These are phyloP conservation scores for Prionailurus bengalensis DNA, from an alignment of 2,113 vertebrate species.

Conservation along the genomic window DNA sequence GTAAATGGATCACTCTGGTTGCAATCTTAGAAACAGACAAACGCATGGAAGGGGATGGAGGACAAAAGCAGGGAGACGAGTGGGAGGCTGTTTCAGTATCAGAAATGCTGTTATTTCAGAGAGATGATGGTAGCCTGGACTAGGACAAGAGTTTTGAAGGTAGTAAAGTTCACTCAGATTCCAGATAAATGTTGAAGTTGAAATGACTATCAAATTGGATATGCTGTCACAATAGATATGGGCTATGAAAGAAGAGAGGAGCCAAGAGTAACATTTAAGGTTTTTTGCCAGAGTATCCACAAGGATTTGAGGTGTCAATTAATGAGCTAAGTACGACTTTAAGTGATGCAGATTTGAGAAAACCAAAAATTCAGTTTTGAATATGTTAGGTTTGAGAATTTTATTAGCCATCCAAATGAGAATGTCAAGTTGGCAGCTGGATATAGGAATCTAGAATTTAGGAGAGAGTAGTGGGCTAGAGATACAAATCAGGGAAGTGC, in stretches of 20 bases:
- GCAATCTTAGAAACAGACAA: constrained; percentile 23
- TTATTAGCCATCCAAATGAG: not conserved
- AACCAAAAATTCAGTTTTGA: constrained; percentile 38
- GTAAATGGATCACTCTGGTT: constrained; percentile 17
- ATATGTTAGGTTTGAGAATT: constrained; percentile 32
- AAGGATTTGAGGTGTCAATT: not conserved
- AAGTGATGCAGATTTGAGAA: not conserved
- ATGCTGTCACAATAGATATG: not conserved
- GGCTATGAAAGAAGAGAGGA: not conserved
- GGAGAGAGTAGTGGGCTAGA: not conserved
- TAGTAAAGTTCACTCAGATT: not conserved
- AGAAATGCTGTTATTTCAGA: constrained; percentile 6
- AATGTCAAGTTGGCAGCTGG: not conserved
- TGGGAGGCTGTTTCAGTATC: not conserved
- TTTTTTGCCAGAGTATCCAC: constrained; percentile 9
- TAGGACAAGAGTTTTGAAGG: not conserved
- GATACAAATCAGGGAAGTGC: not conserved
- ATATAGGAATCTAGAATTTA: not conserved
- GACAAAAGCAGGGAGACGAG: not conserved
- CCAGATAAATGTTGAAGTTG: not conserved
- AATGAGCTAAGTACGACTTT: not conserved
- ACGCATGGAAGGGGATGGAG: not conserved
- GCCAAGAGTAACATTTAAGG: not conserved
- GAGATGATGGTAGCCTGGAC: not conserved
- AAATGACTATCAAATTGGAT: constrained; percentile 9